Evolutionary conservation across 2,113 vertebrate species (phyloP).

Genomic region (Etheostoma spectabile): DNA sequence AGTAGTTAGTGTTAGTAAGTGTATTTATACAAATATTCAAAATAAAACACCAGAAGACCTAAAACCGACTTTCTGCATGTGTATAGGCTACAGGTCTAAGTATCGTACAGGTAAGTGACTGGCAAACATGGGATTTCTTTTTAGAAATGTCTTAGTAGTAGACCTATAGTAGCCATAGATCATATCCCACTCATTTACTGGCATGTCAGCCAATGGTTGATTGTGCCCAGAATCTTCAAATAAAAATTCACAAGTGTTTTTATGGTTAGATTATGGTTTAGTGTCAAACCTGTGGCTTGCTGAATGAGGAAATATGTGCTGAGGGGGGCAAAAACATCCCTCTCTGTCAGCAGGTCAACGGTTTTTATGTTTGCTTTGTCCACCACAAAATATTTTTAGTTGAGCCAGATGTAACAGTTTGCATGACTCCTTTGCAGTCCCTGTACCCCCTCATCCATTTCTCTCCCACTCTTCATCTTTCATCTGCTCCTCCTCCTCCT

Average conservation of each 20-base stretch:
- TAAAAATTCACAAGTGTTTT: neutral
- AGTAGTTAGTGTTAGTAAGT: no score
- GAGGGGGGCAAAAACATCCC: neutral
- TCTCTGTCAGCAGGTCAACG: conserved; percentile 1
- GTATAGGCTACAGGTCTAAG: neutral
- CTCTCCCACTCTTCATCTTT: conserved; percentile 19
- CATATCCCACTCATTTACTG: neutral
- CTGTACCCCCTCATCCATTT: neutral
- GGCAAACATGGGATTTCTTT: neutral
- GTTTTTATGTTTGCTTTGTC: neutral
- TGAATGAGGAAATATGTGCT: conserved; percentile 20
- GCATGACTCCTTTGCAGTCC: neutral
- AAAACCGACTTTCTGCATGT: neutral
- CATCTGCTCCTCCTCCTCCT: conserved; percentile 34
- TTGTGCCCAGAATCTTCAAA: neutral
- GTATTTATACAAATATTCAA: neutral
- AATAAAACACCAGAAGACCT: neutral
- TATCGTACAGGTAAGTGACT: neutral
- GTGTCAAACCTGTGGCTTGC: conserved; percentile 13
- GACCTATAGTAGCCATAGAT: neutral
- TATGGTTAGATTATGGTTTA: neutral
- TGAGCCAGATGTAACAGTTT: conserved; percentile 43
- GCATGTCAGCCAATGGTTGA: neutral
- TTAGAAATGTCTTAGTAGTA: neutral
- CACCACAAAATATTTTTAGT: neutral